A percentile compares a stretch with the other conserved stretches of the same genome.
Evolutionary conservation across 2,888 invertebrate species (phyloP).

Genomic region (Metalampra italica): DNA sequence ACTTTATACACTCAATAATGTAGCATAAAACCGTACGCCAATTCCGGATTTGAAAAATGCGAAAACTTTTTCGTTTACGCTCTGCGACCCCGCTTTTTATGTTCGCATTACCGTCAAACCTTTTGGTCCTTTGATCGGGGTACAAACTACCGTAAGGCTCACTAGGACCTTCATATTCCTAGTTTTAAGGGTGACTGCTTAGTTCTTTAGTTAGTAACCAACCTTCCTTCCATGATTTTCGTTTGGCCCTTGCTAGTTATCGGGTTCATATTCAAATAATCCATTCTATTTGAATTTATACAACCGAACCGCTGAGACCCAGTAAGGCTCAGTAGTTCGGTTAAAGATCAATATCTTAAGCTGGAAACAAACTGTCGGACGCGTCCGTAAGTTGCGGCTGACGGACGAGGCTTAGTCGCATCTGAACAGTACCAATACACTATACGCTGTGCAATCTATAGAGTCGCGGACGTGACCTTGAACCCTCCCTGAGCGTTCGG

Average conservation of each 20-base stretch:
- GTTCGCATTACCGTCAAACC: constrained; percentile 53
- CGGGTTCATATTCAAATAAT: constrained; percentile 4
- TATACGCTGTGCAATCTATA: no score
- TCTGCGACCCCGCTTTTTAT: constrained; percentile 48
- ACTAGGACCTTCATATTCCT: constrained; percentile 37
- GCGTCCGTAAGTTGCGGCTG: no score
- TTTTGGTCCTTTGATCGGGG: constrained; percentile 38
- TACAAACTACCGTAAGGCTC: constrained; percentile 22
- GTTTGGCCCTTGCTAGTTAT: constrained; percentile 16
- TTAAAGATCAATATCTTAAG: no score
- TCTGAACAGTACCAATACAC: no score
- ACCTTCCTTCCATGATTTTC: not conserved
- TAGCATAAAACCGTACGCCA: not conserved
- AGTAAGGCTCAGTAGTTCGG: no score
- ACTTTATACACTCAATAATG: not conserved
- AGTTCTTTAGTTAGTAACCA: constrained; percentile 2
- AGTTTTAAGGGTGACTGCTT: constrained; percentile 37
- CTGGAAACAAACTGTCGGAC: no score
- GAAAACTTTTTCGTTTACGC: constrained; percentile 58
- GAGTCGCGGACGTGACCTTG: no score
- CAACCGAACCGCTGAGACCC: no score
- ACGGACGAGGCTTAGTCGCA: no score
- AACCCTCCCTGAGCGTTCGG: no score
- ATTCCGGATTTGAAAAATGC: constrained; percentile 46
- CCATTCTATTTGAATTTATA: not conserved